A percentile compares a stretch with the other conserved stretches of the same genome.
Evolutionary conservation across 2,797 vertebrate genomes (phyloP).

Genomic region (Gymnothorax reevesii): DNA sequence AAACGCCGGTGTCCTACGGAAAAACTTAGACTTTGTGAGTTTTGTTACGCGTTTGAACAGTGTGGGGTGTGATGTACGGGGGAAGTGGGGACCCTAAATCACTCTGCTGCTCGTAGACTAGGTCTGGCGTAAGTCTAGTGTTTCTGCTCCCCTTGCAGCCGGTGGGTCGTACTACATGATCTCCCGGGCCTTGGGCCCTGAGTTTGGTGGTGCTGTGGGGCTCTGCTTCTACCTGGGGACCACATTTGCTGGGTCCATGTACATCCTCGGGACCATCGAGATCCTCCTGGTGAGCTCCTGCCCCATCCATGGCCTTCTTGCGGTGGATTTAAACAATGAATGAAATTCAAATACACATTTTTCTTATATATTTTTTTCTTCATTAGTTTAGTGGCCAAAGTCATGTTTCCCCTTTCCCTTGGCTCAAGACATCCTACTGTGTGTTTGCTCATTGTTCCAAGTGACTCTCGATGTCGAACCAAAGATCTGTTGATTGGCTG

Average conservation of each 20-base stretch:
- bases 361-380: too few species aligned
- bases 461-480: too few species aligned
- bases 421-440: too few species aligned
- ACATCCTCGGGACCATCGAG: conserved; percentile 94
- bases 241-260: conserved; percentile 93
- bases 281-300: conserved; percentile 82
- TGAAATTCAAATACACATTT: too few species aligned
- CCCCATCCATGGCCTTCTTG: background rate
- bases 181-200: conserved; percentile 90
- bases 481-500: too few species aligned
- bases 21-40: background rate
- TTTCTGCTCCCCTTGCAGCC: conserved; percentile 65
- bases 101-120: background rate
- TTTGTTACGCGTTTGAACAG: background rate
- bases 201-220: conserved; percentile 94
- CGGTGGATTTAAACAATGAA: too few species aligned
- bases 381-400: too few species aligned
- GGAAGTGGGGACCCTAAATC: too few species aligned
- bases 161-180: conserved; percentile 98
- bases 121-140: background rate
- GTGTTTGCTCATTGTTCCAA: too few species aligned
- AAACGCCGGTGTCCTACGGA: background rate
- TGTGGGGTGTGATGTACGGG: background rate
- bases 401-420: too few species aligned
- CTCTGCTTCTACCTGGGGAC: conserved; percentile 95